Base-by-base conservation (phyloP, 2,888 invertebrate species). In the Epinotia brunnichana region DNA sequence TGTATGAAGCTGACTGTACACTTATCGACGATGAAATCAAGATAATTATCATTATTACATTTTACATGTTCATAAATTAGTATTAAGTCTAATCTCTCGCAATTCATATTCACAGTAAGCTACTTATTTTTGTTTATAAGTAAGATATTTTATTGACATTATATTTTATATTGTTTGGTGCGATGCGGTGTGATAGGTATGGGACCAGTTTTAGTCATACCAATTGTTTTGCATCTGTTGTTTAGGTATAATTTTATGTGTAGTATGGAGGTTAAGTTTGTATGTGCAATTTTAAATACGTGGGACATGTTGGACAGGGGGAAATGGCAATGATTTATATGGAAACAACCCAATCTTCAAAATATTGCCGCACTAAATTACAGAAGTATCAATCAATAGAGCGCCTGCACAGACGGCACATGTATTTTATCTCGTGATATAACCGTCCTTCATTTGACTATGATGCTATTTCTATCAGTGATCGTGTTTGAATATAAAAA, bases 141-240 rank as follows among this genome's bases (percentile, higher is more conserved):
- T 68, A 68, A 61, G 66, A 61, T 48, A 39, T 72, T 66, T 67
- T 57, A 73, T 69, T 57, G 56, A 60, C 48, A 51, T 57, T 48
- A n/a, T 48, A 62, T 67, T 72, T 61, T 61, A 51, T 60, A 53
- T 73, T 57, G 62, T 51, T 73, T 73, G 73, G 73, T 57, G 69
- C 69, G 73, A 62, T n/a, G 53, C 35, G 54, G 54, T 56, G 73
- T 66, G 64, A 71, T 71, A 53, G 51, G 54, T 73, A 63, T 41
- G 73, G 73, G 73, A 73, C 73, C 69, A 73, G 73, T 48, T 48
- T 51, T 59, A 69, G 57, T 73, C 53, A 63, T 61, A 62, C 56
- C 21, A 29, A 68, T 73, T 73, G 63, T 73, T 73, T 73, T 69
- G 48, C 57, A 72, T 73, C 63, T 69, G 69, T 73, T 72, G 72